phyloP scores from a whole-genome alignment of 2,113 vertebrate species.

The Cephalopholis sonnerati region DNA sequence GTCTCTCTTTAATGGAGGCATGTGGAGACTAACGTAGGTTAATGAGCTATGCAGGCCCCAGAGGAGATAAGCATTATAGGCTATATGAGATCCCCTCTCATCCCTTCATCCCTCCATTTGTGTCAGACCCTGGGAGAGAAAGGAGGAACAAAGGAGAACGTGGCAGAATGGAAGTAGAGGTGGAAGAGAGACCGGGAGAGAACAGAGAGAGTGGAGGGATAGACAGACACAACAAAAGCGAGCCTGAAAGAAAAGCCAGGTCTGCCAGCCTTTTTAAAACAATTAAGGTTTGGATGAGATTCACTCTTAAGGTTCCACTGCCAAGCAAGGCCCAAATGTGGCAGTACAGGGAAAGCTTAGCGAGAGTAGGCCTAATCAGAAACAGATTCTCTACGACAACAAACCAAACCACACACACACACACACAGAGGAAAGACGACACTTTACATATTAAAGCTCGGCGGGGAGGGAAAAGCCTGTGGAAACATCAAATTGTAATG shows the following conservation, averaged over 20 bases:
- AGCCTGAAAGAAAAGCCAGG: slow-evolving; percentile 47
- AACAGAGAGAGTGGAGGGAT: slow-evolving; percentile 22
- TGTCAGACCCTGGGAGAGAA: slow-evolving; percentile 75
- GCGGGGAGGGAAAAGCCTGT: slow-evolving; percentile 58
- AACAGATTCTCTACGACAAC: slow-evolving; percentile 81
- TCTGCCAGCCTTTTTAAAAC: slow-evolving; percentile 74
- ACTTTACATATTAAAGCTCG: slow-evolving; percentile 78
- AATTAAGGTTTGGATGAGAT: slow-evolving; percentile 72
- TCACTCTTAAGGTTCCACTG: slow-evolving; percentile 52
- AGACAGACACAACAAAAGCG: slow-evolving; percentile 20
- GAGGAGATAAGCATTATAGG: slow-evolving; percentile 72
- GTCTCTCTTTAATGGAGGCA: slow-evolving; percentile 75
- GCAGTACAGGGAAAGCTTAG: slow-evolving; percentile 68
- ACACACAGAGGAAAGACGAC: slow-evolving; percentile 71
- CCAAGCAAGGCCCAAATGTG: slow-evolving; percentile 69
- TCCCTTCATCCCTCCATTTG: slow-evolving; percentile 77
- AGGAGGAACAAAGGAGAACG: slow-evolving; percentile 57
- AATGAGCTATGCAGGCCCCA: slow-evolving; percentile 76
- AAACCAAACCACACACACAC: slow-evolving; percentile 74
- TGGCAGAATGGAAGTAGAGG: slow-evolving; percentile 52
- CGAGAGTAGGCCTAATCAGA: slow-evolving; percentile 72
- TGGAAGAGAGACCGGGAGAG: slow-evolving; percentile 30
- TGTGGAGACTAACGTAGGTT: slow-evolving; percentile 75
- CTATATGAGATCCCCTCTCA: slow-evolving; percentile 76
- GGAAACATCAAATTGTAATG: slow-evolving; percentile 80